Base-by-base conservation (phyloP, 2,888 invertebrate genomes). In the Cosmorhoe ocellata region DNA sequence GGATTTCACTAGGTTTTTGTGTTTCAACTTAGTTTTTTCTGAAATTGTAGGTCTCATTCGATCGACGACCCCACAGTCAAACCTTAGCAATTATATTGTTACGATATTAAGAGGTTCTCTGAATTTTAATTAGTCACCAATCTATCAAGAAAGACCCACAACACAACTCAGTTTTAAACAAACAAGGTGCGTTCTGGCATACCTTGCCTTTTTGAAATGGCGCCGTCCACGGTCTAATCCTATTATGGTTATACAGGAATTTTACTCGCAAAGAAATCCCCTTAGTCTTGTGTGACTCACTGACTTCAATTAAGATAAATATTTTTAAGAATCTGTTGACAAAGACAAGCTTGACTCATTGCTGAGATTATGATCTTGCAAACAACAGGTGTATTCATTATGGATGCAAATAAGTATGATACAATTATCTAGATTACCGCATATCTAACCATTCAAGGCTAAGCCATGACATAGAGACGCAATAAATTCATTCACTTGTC, bases 171-270 rank as follows among this genome's bases (percentile, higher is more conserved):
- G 18, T 18, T 18, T 2, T 32, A 45, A 56, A 53, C 50, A 50
- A 54, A 72, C 71, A 62, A 71, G n/a, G n/a, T 48, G 59, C 79
- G 78, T 85, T 84, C 86, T 81, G 81, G 79, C 81, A 84, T 83
- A 79, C 75, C 76, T 77, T 76, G 66, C 83, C 84, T 74, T 84
- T 74, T 79, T 64, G 42, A 78, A 76, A 61, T 37, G 63, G 63
- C 54, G 63, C 56, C 58, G 75, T 77, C 78, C 81, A 67, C 80
- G 81, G 71, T 59, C 65, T 56, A 72, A 58, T 45, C 86, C 84
- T 71, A 74, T 67, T 81, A 82, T 71, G 83, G 86, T 71, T 69
- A 82, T 76, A 82, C 79, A 77, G 74, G 74, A 55, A 71, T 77
- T 78, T 76, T 72, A 79, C 76, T 75, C 71, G 63, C 73, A 75